Conservation (phyloP, 1,140 invertebrate genomes). For the Drosophila gunungcola region DNA sequence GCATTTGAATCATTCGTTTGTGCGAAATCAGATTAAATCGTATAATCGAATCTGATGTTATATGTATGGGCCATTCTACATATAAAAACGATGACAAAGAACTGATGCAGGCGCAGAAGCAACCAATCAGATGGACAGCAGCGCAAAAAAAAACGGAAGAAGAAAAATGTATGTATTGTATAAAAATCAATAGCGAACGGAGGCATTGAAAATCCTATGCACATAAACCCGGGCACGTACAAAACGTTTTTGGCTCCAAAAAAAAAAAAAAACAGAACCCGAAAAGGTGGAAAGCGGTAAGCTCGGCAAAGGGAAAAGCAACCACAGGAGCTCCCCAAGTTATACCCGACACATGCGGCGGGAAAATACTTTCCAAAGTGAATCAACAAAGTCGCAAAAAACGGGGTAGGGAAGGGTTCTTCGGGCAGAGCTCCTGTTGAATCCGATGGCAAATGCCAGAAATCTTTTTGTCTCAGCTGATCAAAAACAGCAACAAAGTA, state of each 20-base stretch:
- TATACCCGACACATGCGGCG: constrained; percentile 76
- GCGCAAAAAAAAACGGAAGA: constrained; percentile 22
- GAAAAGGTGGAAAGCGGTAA: constrained; percentile 17
- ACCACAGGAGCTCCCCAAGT: constrained; percentile 70
- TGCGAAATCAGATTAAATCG: constrained; percentile 83
- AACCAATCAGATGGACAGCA: constrained; percentile 55
- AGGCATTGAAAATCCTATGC: constrained; percentile 80
- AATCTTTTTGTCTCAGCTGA: constrained; percentile 58
- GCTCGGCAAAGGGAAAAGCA: constrained; percentile 16
- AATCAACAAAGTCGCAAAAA: constrained; percentile 62
- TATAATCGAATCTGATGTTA: constrained; percentile 80
- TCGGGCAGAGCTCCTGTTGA: constrained; percentile 37
- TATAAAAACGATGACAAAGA: constrained; percentile 74
- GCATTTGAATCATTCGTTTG: constrained; percentile 84
- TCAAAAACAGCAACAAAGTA: constrained; percentile 25
- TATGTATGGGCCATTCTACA: constrained; percentile 29
- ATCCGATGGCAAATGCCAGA: constrained; percentile 26
- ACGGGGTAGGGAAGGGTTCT: constrained; percentile 27
- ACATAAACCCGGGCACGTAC: constrained; percentile 78
- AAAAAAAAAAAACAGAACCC: constrained; percentile 39
- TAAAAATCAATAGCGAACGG: constrained; percentile 74
- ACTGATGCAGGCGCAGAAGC: constrained; percentile 63
- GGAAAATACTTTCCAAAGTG: constrained; percentile 81
- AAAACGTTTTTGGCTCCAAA: constrained; percentile 62
- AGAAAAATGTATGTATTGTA: constrained; percentile 74